Evolutionary conservation across 1,140 invertebrate species (phyloP), one percentile per base, ranked within the genome.

Genomic region (Solenopsis invicta): DNA sequence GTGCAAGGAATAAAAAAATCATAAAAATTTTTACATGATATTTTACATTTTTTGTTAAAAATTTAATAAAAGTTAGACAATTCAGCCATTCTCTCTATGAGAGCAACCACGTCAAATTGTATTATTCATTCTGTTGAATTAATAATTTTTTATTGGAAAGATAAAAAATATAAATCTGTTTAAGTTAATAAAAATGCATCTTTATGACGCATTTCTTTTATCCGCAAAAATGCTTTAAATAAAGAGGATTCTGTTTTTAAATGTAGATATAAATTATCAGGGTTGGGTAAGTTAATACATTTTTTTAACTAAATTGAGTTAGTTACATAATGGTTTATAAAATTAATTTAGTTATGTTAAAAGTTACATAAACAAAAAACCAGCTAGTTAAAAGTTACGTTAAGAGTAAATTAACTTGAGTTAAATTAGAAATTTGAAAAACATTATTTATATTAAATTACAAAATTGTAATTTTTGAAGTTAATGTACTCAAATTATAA

Each of bases 121-220:
- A 21, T 52, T 78, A 78, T 66, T 67, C 5, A 37, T 78, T 24
- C 34, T 8, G 18, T 67, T 12, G n/a, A 48, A 50, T 78, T 56
- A 37, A 24, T 37, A 5, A 66, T 80, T 52, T 80, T 52, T n/a
- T 77, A 45, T 4, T 0, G 2, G 61, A 24, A 41, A 21, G 12
- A 61, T 6, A 6, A 66, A 66, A 64, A 66, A n/a, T 48, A 34
- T 34, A 2, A 0, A 24, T 78, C 62, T 64, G 6, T 78, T 45
- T 21, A 52, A 34, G 9, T 50, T 62, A 29, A n/a, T 62, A 41
- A 3, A 62, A 21, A 21, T 61, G 29, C 29, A 8, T n/a, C 0
- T 18, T 41, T 61, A 18, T 29, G 6, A 6, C 13, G 13, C 18
- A n/a, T 6, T 3, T 6, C 12, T 16, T 0, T 61, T 18, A 5